Evolutionary conservation across 2,113 vertebrate species (phyloP), one percentile per base, ranked within the genome.

Genomic region (Dipodomys spectabilis): DNA sequence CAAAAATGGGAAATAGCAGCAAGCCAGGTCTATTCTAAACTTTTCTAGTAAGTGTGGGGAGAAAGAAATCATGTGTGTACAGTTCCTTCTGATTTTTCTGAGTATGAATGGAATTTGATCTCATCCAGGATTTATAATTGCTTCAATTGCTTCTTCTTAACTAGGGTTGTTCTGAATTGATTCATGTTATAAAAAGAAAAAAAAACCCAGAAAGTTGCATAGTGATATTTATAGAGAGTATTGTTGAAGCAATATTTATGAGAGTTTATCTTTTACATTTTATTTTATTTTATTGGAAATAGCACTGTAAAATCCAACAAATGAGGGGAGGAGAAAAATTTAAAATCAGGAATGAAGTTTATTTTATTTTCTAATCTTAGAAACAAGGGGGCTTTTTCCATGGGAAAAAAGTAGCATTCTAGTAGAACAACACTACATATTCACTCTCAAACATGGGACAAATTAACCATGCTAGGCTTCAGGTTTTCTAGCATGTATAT

Each of bases 131-230:
- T 78, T 82, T 16, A 1, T 25, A 57, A 57, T 57, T 57, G 53
- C 4, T 16, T 57, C 15, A 16, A 82, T 35, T 73, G 28, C 69
- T 45, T 77, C 27, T 77, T 18, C 65, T 93, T 82, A 25, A 74
- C 6, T 68, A 28, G 79, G 44, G 60, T 23, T 28, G 53, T 74
- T 91, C 91, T 62, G 93, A 44, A 91, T 95, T 92, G 90, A 84
- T 94, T 83, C 87, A 5, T 39, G 39, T 30, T 57, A 57, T 18
- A 18, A 57, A 57, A 57, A 57, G 4, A 57, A 44, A 62, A 44
- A 62, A 25, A 73, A 74, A 80, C 39, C 7, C 6, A 23, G 12
- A 82, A 97, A 78, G 49, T 60, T 74, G 0, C 20, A 22, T 11
- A 6, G 72, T 82, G 1, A 77, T 27, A 94, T 92, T 53, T 82